Conservation (phyloP, 2,888 invertebrate species). For the Amblyjoppa fuscipennis region DNA sequence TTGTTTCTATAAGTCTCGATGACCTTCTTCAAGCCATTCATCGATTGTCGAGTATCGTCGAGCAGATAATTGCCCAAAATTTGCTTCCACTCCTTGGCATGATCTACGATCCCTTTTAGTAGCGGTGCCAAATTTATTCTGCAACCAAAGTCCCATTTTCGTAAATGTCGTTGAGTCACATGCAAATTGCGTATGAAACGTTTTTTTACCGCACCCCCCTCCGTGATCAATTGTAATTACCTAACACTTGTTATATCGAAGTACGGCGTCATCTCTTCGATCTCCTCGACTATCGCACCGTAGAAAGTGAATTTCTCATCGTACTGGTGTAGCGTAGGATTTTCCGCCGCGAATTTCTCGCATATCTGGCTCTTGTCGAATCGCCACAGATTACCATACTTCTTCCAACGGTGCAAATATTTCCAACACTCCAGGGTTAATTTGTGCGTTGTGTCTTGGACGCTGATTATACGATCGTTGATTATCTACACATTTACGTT, state of each 20-base stretch:
- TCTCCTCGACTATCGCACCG: conserved; percentile 90
- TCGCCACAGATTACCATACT: conserved; percentile 91
- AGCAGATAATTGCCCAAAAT: conserved; percentile 90
- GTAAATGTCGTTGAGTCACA: not conserved
- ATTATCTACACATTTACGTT: conserved; percentile 86
- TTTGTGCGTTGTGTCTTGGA: conserved; percentile 90
- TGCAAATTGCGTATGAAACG: not conserved
- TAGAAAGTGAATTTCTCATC: conserved; percentile 95
- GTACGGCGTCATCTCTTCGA: conserved; percentile 87
- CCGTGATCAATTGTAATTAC: conserved; percentile 68
- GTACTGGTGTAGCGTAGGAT: conserved; percentile 89
- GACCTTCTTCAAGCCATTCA: conserved; percentile 89
- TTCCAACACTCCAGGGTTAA: conserved; percentile 89
- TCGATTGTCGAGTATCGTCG: conserved; percentile 89
- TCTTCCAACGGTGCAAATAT: conserved; percentile 90
- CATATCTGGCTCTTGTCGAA: conserved; percentile 91
- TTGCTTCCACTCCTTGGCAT: conserved; percentile 93
- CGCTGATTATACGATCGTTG: conserved; percentile 88
- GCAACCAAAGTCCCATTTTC: conserved; percentile 5
- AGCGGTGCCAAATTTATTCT: conserved; percentile 91
- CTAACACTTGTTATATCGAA: conserved; percentile 90
- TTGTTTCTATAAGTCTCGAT: conserved; percentile 89
- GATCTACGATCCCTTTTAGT: conserved; percentile 89
- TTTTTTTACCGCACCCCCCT: not conserved
- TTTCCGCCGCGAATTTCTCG: conserved; percentile 91